Conservation (phyloP, 2,797 vertebrate species). For the Sebastes oblongus region DNA sequence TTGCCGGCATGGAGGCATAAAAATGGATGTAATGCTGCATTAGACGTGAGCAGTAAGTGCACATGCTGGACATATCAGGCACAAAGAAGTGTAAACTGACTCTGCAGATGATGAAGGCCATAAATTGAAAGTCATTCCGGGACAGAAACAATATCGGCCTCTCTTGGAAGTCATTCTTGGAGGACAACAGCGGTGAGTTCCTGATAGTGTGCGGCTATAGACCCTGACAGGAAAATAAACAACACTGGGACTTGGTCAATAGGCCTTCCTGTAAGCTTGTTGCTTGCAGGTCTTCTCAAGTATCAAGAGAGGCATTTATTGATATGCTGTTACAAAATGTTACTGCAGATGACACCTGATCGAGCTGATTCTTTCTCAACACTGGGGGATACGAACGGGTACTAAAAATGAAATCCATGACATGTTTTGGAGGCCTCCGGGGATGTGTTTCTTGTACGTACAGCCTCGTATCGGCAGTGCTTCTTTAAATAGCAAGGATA, state of each 20-base stretch:
- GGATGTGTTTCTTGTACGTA: conserved; percentile 35
- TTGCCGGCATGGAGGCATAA: neutral
- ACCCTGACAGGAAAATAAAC: conserved; percentile 79
- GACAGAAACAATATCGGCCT: conserved; percentile 67
- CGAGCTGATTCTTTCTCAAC: conserved; percentile 49
- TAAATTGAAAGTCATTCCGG: conserved; percentile 58
- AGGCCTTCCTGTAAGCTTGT: conserved; percentile 84
- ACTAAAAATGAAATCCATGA: conserved; percentile 42
- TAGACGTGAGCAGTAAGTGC: neutral
- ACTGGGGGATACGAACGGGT: conserved; percentile 17
- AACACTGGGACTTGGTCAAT: conserved; percentile 74
- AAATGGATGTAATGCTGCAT: neutral
- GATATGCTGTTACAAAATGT: conserved; percentile 64
- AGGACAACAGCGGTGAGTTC: conserved; percentile 62
- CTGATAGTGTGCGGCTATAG: conserved; percentile 68
- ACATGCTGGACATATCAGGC: conserved; percentile 1
- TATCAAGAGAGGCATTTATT: conserved; percentile 74
- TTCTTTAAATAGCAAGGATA: conserved; percentile 31
- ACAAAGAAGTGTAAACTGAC: conserved; percentile 18
- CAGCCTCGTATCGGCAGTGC: conserved; percentile 2
- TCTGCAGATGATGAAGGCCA: conserved; percentile 17
- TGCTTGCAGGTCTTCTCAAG: conserved; percentile 73
- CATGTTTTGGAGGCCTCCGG: conserved; percentile 43
- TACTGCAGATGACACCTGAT: conserved; percentile 70
- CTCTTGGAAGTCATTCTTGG: conserved; percentile 29